These are phyloP conservation scores for Drosophila novamexicana DNA, from an alignment of 1,140 invertebrate species.

Conservation along the genomic window DNA sequence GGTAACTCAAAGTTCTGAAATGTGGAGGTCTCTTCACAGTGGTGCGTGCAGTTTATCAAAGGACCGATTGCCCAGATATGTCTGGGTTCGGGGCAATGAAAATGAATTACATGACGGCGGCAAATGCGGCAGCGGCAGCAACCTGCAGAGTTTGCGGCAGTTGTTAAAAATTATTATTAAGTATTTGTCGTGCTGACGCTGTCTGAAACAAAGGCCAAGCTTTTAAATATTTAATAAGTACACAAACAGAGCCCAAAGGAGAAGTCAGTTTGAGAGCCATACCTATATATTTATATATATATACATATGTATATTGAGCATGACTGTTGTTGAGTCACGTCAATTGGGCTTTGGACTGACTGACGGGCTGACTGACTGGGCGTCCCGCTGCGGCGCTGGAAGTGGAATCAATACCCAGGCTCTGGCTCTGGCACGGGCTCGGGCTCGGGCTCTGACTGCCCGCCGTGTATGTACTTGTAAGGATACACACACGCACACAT, in stretches of 20 bases:
- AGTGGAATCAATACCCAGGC: constrained; percentile 74
- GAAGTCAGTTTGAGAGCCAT: constrained; percentile 11
- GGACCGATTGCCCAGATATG: not conserved
- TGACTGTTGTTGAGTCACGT: constrained; percentile 79
- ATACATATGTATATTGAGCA: constrained; percentile 10
- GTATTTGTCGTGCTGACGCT: constrained; percentile 65
- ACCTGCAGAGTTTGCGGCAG: constrained; percentile 59
- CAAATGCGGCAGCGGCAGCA: constrained; percentile 8
- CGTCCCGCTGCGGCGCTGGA: constrained; percentile 65
- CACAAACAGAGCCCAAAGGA: constrained; percentile 55
- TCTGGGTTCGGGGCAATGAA: constrained; percentile 17
- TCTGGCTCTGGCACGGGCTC: constrained; percentile 11
- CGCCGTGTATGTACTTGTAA: constrained; percentile 71
- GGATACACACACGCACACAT: constrained; percentile 55
- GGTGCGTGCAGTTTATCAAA: constrained; percentile 77
- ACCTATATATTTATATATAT: not conserved
- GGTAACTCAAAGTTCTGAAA: constrained; percentile 17
- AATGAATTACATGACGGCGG: constrained; percentile 48
- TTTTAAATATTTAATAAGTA: constrained; percentile 82
- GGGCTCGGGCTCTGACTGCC: constrained; percentile 40
- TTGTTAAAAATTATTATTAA: constrained; percentile 77
- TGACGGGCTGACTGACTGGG: constrained; percentile 14
- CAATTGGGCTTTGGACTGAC: constrained; percentile 70
- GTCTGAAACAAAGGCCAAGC: constrained; percentile 77
- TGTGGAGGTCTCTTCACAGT: constrained; percentile 27